Evolutionary conservation across 1,140 invertebrate species (phyloP), one percentile per base, ranked within the genome.

Genomic region (Drosophila malerkotliana): DNA sequence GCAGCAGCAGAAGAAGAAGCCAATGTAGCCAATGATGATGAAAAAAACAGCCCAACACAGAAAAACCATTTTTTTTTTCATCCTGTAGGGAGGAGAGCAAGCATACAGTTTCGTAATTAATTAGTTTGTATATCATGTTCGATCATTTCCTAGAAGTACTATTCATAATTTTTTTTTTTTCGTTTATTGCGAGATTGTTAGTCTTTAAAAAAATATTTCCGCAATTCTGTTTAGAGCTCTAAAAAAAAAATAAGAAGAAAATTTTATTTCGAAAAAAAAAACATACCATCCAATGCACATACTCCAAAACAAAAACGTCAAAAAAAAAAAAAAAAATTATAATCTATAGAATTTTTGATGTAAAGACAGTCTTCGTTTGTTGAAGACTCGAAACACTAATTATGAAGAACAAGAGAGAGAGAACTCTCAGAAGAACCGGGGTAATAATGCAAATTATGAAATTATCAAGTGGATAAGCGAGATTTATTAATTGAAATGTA

Each of bases 161-260:
- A 72, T 12, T 39, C 44, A 61, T 62, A 45, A 44, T 49, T 64
- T 83, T 67, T 83, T 67, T 67, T 71, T 81, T 61, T 61, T 61
- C 57, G 55, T 77, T 53, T 76, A 53, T 63, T 59, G 34, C 51
- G 77, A 87, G 82, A 84, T 84, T 84, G 77, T 84, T 84, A 84
- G 80, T 73, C 62, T 66, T 69, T 73, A 55, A 56, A 51, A 41
- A 41, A 73, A 45, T 10, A 39, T 52, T 73, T 64, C 14, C 47
- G 26, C 45, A 74, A 54, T 57, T 73, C 44, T 72, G 48, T 74
- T 74, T 74, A 47, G 34, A 37, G 34, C 10, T 12, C 10, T 37
- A 18, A 18, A 45, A 45, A 7, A 34, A 61, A 57, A 69, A 44
- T 18, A 44, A 6, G 6, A 49, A 41, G 52, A 57, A 69, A 37